phyloP scores from a whole-genome alignment of 2,113 vertebrate species.

The Catharus fuscescens region DNA sequence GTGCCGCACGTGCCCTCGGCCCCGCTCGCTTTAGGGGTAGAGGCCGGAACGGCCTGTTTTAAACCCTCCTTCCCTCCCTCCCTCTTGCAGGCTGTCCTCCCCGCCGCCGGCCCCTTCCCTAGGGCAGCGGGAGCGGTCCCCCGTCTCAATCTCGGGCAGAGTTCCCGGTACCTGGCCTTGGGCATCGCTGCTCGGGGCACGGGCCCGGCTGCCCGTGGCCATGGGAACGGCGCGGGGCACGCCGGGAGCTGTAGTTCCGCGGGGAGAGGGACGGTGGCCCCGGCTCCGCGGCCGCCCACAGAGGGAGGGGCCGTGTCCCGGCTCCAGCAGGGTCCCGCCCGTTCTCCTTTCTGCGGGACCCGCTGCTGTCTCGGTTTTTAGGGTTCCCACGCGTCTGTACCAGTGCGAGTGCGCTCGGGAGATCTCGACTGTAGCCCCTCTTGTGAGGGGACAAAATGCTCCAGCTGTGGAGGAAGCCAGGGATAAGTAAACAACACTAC shows the following conservation, averaged over 20 bases:
- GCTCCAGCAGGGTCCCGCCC: rapidly evolving
- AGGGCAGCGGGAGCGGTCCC: rapidly evolving
- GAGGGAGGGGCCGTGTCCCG: not conserved
- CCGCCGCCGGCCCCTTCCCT: not conserved
- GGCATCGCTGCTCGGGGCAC: not conserved
- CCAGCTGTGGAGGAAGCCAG: not conserved
- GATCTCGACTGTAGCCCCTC: rapidly evolving
- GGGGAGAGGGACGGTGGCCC: rapidly evolving
- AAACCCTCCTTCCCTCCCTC: not conserved
- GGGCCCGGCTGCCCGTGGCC: conserved; percentile 1
- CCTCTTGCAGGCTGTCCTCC: not conserved
- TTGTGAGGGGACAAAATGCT: not conserved
- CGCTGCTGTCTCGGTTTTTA: rapidly evolving
- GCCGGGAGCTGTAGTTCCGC: conserved; percentile 70
- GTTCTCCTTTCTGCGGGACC: rapidly evolving
- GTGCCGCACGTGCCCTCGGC: rapidly evolving
- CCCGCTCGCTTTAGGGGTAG: not conserved
- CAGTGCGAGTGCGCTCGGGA: rapidly evolving
- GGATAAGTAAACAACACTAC: not conserved
- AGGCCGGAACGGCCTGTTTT: not conserved
- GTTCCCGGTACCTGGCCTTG: conserved; percentile 2
- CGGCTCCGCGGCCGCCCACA: not conserved
- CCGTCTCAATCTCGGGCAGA: too few relatives aligned
- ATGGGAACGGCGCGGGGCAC: conserved; percentile 38
- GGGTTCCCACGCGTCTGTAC: rapidly evolving